Evolutionary conservation across 1,140 invertebrate species (phyloP), one percentile per base, ranked within the genome.

Genomic region (Macrobrachium nipponense): DNA sequence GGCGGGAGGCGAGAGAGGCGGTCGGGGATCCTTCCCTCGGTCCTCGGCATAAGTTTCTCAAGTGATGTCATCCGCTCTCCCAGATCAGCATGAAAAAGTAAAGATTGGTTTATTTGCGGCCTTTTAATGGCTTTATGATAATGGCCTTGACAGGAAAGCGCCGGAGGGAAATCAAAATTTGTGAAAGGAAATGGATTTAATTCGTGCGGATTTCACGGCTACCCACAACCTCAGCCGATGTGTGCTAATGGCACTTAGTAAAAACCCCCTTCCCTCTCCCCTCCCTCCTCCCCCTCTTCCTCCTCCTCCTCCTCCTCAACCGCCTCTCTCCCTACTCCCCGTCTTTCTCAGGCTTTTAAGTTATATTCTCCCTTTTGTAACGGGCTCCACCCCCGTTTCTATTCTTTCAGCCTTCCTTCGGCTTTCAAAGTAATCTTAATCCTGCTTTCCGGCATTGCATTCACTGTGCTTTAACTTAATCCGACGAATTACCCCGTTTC

Each of bases 71-170:
- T 86, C 77, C 78, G 43, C 70, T 61, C 83, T 61, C 76, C 73
- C 77, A 86, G 83, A 86, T 86, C 77, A 86, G 83, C 77, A 86
- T 80, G 83, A 80, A 86, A 86, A 86, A 73, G 77, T 80, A 86
- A 86, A 86, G 83, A 86, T 86, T 79, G 83, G 83, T 86, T 86
- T 86, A 86, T 86, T 86, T 86, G 83, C 77, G 83, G 77, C 66
- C 77, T 86, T 86, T 86, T 86, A 86, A 86, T 86, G 83, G 83
- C 83, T 86, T 86, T 86, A 86, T 86, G 83, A 86, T 86, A 86
- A 86, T 86, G 83, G 83, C 59, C 68, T 60, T 86, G 83, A 80
- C 83, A 86, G 83, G 43, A 80, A 64, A 73, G 83, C 83, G 77
- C 66, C 77, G 23, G 36, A 43, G 51, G 77, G 59, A 85, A 79